Evolutionary conservation across 2,797 vertebrate genomes (phyloP).

Genomic region (Lutjanus campechanus): DNA sequence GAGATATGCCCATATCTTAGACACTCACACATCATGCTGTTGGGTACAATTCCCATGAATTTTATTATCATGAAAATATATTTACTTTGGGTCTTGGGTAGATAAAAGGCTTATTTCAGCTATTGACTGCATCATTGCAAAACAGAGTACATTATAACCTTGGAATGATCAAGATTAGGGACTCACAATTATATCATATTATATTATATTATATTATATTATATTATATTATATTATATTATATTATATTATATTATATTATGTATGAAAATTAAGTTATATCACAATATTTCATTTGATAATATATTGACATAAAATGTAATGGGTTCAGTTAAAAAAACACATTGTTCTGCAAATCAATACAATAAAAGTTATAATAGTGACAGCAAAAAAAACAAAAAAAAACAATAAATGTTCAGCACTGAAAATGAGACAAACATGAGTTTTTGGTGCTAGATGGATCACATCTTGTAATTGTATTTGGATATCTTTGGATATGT

Average conservation of each 20-base stretch:
- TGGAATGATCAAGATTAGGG: slow-evolving; percentile 9
- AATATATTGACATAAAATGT: neutral
- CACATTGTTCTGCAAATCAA: neutral
- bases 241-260: neutral
- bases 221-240: too few species aligned
- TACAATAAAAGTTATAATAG: too few species aligned
- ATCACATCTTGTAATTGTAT: slow-evolving; percentile 7
- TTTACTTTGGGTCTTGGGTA: slow-evolving; percentile 1
- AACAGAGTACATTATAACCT: slow-evolving; percentile 6
- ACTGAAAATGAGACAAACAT: neutral
- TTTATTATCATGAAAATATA: slow-evolving; percentile 28
- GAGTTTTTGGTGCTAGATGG: neutral
- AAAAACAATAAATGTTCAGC: neutral
- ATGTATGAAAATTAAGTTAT: neutral
- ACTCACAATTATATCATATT: neutral
- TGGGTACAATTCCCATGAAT: slow-evolving; percentile 18
- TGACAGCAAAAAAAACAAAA: neutral
- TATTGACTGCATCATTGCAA: slow-evolving; percentile 6
- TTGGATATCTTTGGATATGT: neutral
- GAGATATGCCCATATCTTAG: slow-evolving; percentile 49
- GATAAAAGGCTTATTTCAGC: slow-evolving; percentile 19
- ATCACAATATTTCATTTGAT: neutral
- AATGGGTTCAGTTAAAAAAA: neutral
- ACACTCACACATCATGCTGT: slow-evolving; percentile 11
- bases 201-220: neutral